Base-by-base conservation (phyloP, 2,888 invertebrate species). In the Drosophila affinis region DNA sequence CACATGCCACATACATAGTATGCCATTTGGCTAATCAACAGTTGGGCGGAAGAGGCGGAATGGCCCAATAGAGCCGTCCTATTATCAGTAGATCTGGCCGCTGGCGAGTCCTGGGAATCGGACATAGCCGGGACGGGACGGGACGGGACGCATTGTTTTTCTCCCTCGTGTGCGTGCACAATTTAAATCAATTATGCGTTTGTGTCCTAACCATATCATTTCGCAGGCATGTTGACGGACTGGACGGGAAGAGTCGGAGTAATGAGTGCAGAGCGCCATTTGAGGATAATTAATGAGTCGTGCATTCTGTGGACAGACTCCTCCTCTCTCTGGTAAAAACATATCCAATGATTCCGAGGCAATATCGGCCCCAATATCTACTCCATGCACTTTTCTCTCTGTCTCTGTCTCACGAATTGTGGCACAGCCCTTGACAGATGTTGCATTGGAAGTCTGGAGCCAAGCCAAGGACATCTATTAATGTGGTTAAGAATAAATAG, bases 151-250 rank as follows among this genome's bases (percentile, higher is more conserved):
- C 60, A 62, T 61, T 58, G 49, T 62, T 45, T 55, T 56, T 14
- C 34, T 39, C 12, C 48, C 24, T 49, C 53, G 32, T 51, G 55
- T 72, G 57, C 65, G 67, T 65, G 57, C 52, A 72, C 55, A 68
- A 76, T 82, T 82, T 84, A 87, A 81, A 81, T 84, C 85, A 87
- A 84, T 82, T 87, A 84, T 74, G 72, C 65, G 74, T 62, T 69
- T 73, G 67, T 56, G 63, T 14, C 64, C 57, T 58, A 78, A 71
- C 51, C 76, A 76, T 71, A 57, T 65, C 60, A 72, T 39, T 6
- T n/a, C 14, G 14, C 14, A 14, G n/a, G 7, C 39, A 39, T 14
- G 39, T 14, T 2, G 14, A 6, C 3, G 14, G 6, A 14, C 6
- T 6, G 14, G 39, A 14, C 7, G 7, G 39, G 39, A 14, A 39